These are phyloP conservation scores for Lycocerus yunnanus DNA, from an alignment of 2,888 invertebrate species.

Conservation along the genomic window DNA sequence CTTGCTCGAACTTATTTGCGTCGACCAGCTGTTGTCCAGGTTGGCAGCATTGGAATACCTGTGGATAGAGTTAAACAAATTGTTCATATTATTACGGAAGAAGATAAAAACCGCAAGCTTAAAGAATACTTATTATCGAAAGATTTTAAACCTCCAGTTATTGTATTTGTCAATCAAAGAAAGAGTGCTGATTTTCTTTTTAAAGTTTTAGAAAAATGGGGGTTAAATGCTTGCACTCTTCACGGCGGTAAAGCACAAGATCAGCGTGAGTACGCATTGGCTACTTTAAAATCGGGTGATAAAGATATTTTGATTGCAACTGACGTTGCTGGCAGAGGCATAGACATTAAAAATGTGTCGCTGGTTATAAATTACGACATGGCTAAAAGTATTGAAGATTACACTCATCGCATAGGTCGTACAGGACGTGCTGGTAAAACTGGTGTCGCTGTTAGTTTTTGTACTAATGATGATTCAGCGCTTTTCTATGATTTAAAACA, in stretches of 20 bases:
- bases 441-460: conserved; percentile 94
- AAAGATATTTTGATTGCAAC: conserved; percentile 99
- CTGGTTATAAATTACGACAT: conserved; percentile 99
- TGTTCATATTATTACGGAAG: conserved; percentile 94
- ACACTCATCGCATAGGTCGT: conserved; percentile 97
- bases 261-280: conserved; percentile 97
- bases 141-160: conserved; percentile 95
- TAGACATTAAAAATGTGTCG: conserved; percentile 97
- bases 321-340: conserved; percentile 99
- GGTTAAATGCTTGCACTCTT: conserved; percentile 94
- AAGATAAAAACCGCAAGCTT: no score
- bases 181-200: conserved; percentile 98
- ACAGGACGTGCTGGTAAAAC: conserved; percentile 98
- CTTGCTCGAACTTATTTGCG: conserved; percentile 93
- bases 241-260: conserved; percentile 99
- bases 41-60: conserved; percentile 94
- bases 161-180: conserved; percentile 99
- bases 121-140: conserved; percentile 83
- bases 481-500: conserved; percentile 98
- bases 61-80: conserved; percentile 98
- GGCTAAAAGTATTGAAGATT: conserved; percentile 98
- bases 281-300: conserved; percentile 93
- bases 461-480: conserved; percentile 94
- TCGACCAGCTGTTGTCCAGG: conserved; percentile 94
- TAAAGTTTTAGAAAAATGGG: conserved; percentile 94